Base-by-base conservation (phyloP, 2,888 invertebrate genomes). In the Euzophera pinguis region DNA sequence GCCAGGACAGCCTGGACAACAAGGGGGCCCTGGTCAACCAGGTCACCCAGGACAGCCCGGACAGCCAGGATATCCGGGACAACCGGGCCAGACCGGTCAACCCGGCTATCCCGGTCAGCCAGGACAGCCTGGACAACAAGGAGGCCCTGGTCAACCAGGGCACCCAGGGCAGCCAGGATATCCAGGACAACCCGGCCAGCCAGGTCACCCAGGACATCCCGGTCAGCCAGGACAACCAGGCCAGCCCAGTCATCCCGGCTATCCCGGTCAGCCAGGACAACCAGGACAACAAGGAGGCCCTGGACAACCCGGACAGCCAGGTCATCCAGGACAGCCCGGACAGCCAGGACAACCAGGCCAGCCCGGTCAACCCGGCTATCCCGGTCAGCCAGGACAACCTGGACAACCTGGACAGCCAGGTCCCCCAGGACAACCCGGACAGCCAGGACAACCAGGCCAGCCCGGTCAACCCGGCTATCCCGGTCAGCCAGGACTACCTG, bases 391-490 rank as follows among this genome's bases (percentile, higher is more conserved):
- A 22, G 81, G 80, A 0, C 13, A 51, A 3, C 58, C 55, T 1
- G 68, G 61, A 4, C 22, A 54, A 27, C 93, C 92, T 0, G 91
- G 87, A 37, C 79, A 71, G 10, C 91, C 91, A 9, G 84, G 82
- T 0, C 8, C 61, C 1, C 65, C 65, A 1, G 73, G 62, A 1
- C 89, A 59, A n/a, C 59, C 63, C 1, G 67, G 66, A 3, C 57
- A 64, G 12, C 60, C 61, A 0, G 62, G 61, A 0, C 53, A 42
- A 4, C 87, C n/a, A 66, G 74, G 56, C 65, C 53, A 62, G 0
- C 68, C 71, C 0, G 74, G 78, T 7, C 53, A 63, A 0, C 74
- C 81, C 0, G 78, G 76, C 6, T 54, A 58, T 3, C 69, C 69
- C 41, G 64, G 70, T 0, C 47, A 55, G 3, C 58, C 61, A 0